Evolutionary conservation across 2,797 vertebrate genomes (phyloP).

Genomic region (Lycodopsis pacificus): DNA sequence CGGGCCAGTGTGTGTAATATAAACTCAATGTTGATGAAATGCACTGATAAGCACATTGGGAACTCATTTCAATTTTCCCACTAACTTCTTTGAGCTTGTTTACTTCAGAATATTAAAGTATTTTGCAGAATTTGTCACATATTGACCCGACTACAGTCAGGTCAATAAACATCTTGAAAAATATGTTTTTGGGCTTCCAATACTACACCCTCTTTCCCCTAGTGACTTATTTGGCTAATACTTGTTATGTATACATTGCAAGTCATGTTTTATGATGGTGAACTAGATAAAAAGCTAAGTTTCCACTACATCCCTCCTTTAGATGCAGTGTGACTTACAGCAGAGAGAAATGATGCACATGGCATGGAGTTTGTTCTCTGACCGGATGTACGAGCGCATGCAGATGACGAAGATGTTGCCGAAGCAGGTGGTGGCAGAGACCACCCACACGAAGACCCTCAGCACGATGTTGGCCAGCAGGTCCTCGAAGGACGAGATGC

Average conservation of each 20-base stretch:
- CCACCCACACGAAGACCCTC: slow-evolving; percentile 97
- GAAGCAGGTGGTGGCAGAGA: slow-evolving; percentile 94
- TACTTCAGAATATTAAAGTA: background rate
- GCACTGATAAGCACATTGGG: background rate
- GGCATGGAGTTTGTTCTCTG: slow-evolving; percentile 95
- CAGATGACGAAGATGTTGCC: slow-evolving; percentile 98
- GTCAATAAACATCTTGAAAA: background rate
- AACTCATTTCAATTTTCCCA: background rate
- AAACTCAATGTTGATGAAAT: background rate
- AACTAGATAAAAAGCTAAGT: background rate
- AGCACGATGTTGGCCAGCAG: slow-evolving; percentile 95
- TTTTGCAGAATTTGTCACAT: background rate
- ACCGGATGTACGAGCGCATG: slow-evolving; percentile 95
- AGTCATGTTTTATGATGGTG: background rate
- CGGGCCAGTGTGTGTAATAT: slow-evolving; percentile 8
- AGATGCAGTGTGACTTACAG: slow-evolving; percentile 88
- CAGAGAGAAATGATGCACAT: slow-evolving; percentile 98
- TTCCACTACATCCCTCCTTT: background rate
- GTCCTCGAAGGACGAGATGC: slow-evolving; percentile 96
- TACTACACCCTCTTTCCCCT: background rate
- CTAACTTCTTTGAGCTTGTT: background rate
- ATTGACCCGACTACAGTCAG: background rate
- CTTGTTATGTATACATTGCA: background rate
- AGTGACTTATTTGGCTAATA: background rate
- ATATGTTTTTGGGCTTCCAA: background rate